A percentile compares a stretch with the other conserved stretches of the same genome.
phyloP scores from a whole-genome alignment of 2,888 invertebrate genomes.

The Aradus depressus region DNA sequence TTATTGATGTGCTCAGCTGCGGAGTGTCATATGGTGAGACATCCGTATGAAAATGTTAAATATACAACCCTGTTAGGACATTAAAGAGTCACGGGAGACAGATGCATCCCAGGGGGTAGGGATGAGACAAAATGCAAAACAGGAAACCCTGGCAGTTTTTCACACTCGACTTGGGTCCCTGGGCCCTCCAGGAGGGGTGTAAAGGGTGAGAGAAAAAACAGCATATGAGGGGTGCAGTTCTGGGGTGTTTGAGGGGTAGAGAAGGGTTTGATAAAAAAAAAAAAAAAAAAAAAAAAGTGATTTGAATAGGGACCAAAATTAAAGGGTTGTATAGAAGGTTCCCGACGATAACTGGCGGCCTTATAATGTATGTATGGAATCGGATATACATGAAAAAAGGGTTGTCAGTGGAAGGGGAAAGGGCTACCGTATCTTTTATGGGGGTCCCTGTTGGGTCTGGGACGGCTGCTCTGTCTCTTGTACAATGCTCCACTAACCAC shows the following conservation, averaged over 20 bases:
- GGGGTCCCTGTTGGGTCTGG: conserved; percentile 7
- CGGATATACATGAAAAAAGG: conserved; percentile 30
- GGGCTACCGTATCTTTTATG: conserved; percentile 14
- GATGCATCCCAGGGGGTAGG: conserved; percentile 15
- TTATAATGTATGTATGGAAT: conserved; percentile 31
- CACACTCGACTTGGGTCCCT: conserved; percentile 23
- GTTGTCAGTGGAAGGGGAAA: conserved; percentile 15
- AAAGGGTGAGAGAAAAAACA: conserved; percentile 26
- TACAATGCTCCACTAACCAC: conserved; percentile 19
- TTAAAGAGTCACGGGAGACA: conserved; percentile 21
- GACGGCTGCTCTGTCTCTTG: background rate
- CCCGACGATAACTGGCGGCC: conserved; percentile 26
- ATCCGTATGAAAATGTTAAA: conserved; percentile 32
- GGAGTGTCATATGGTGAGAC: conserved; percentile 20
- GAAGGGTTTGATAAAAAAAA: conserved; percentile 13
- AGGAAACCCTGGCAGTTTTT: conserved; percentile 30
- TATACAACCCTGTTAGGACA: conserved; percentile 26
- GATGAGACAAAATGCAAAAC: conserved; percentile 30
- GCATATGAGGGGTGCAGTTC: conserved; percentile 25
- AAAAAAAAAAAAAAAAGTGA: conserved; percentile 28
- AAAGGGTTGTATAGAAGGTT: conserved; percentile 29
- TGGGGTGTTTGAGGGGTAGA: conserved; percentile 17
- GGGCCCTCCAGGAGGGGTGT: conserved; percentile 2
- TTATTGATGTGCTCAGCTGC: conserved; percentile 26
- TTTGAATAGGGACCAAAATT: conserved; percentile 30